Conservation (phyloP, 2,888 invertebrate species). For the Synanthedon vespiformis region DNA sequence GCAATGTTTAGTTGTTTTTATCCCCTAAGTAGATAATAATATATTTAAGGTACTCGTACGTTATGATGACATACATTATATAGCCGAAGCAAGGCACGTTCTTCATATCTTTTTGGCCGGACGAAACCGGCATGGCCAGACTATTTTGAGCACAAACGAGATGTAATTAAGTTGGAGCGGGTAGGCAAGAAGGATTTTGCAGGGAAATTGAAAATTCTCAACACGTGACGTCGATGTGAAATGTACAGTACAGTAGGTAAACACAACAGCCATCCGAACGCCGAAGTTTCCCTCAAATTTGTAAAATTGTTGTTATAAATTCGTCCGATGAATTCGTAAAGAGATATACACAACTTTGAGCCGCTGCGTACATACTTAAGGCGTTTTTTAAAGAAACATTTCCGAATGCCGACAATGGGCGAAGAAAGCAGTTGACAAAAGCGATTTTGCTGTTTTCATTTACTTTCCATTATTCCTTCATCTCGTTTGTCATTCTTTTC, state of each 20-base stretch:
- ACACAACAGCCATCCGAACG: neutral
- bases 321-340: slow-evolving; percentile 25
- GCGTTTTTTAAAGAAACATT: slow-evolving; percentile 32
- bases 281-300: neutral
- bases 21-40: too few species aligned
- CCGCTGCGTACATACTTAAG: slow-evolving; percentile 18
- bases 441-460: slow-evolving; percentile 64
- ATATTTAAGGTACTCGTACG: too few species aligned
- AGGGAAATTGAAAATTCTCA: neutral
- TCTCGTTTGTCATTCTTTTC: slow-evolving; percentile 65
- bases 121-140: neutral
- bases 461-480: slow-evolving; percentile 64
- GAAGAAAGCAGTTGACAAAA: slow-evolving; percentile 55
- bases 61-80: neutral
- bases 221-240: slow-evolving; percentile 3
- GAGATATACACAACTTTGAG: slow-evolving; percentile 24
- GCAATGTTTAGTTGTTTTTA: too few species aligned
- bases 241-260: neutral
- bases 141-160: neutral
- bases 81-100: neutral
- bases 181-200: neutral
- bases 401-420: slow-evolving; percentile 38
- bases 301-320: slow-evolving; percentile 11
- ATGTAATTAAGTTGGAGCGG: neutral
- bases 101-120: neutral